phyloP scores from a whole-genome alignment of 1,140 invertebrate genomes.

The Temnothorax longispinosus region DNA sequence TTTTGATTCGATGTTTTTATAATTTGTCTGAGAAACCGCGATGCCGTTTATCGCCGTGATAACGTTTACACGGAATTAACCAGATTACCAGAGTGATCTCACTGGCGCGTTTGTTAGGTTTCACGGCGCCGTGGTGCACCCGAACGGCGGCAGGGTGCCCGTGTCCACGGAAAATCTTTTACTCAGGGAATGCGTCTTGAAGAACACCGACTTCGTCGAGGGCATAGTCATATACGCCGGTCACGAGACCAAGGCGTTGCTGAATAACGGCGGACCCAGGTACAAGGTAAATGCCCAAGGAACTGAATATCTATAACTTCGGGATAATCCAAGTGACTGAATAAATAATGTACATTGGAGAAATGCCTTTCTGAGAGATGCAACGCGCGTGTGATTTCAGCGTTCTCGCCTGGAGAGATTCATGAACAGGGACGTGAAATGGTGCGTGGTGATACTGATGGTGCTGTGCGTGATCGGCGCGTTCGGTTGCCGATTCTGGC shows the following conservation, averaged over 20 bases:
- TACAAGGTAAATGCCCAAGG: slow-evolving; percentile 90
- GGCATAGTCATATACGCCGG: slow-evolving; percentile 99
- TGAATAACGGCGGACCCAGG: slow-evolving; percentile 98
- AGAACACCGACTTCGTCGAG: slow-evolving; percentile 97
- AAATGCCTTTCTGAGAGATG: background rate
- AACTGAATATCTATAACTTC: background rate
- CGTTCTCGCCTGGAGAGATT: slow-evolving; percentile 95
- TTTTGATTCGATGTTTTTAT: background rate
- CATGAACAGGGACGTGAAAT: slow-evolving; percentile 98
- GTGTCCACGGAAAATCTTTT: slow-evolving; percentile 97
- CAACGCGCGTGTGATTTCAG: slow-evolving; percentile 68
- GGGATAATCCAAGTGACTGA: background rate
- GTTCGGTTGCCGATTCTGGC: slow-evolving; percentile 95
- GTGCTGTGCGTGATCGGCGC: slow-evolving; percentile 96
- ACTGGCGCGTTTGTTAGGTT: slow-evolving; percentile 87
- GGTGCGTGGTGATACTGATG: slow-evolving; percentile 97
- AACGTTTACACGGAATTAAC: slow-evolving; percentile 26
- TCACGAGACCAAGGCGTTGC: slow-evolving; percentile 99
- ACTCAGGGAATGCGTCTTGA: slow-evolving; percentile 96
- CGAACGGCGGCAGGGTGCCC: slow-evolving; percentile 91
- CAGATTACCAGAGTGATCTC: slow-evolving; percentile 6
- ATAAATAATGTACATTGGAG: background rate
- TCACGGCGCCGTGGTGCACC: slow-evolving; percentile 95
- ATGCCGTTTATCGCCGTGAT: background rate
- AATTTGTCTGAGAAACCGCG: background rate